Base-by-base conservation (phyloP, 2,888 invertebrate genomes). In the Drosophila cyrtoloma region DNA sequence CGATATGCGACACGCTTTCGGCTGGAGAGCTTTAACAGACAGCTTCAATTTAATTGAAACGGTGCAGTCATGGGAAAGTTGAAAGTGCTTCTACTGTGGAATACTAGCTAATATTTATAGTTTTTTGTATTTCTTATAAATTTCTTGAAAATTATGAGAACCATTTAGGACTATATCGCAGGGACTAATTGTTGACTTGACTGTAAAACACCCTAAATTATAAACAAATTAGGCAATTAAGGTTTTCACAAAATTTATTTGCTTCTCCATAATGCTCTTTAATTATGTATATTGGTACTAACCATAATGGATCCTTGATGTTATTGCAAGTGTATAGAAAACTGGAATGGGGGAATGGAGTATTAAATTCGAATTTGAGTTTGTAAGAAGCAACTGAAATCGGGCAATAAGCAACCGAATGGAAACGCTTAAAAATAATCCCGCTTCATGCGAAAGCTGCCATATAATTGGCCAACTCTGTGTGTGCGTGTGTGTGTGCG, bases 401-500 rank as follows among this genome's bases (percentile, higher is more conserved):
- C 52, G 52, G 22, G 42, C 30, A 44, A 55, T 26, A 61, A 44
- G 50, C 35, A 67, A 32, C n/a, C 42, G 52, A 62, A 71, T 70
- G 65, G 53, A 69, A 65, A 57, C 56, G 67, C 71, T 74, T 72
- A 58, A 58, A 82, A 77, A 69, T 88, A 88, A 86, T 87, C 90
- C 89, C 70, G 44, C 56, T 62, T 39, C 62, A 70, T 66, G 75
- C 51, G 64, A 74, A 79, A 65, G 62, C 75, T 70, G 72, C 53
- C 52, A 30, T 69, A 79, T 79, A 82, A 82, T 71, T 82, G 81
- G 67, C 64, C 57, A 30, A 57, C 32, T 32, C 19, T 59, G 50
- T 61, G 60, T 42, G 60, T n/a, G 50, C n/a, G 35, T 10, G 28
- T 47, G 67, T 16, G 52, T 30, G 50, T 42, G 57, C 42, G 47